Evolutionary conservation across 2,113 vertebrate species (phyloP).

Genomic region (Phaethon lepturus): DNA sequence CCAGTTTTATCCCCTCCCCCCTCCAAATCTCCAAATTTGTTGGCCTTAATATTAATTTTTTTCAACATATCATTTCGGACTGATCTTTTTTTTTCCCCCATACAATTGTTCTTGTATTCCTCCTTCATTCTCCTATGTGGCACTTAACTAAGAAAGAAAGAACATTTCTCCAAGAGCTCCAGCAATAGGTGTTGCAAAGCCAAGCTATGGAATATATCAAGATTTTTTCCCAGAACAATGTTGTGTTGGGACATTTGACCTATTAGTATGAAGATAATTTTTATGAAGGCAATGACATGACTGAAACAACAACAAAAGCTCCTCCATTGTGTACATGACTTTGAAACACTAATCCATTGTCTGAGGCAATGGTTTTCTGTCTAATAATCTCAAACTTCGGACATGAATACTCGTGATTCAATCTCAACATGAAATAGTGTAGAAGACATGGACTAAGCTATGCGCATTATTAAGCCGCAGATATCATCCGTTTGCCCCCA

Average conservation of each 20-base stretch:
- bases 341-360: not conserved
- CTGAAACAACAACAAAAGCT: not conserved
- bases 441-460: not conserved
- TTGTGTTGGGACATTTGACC: not conserved
- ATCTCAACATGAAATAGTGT: not conserved
- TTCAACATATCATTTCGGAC: not conserved
- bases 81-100: not conserved
- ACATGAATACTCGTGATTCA: not conserved
- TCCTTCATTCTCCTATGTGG: not conserved
- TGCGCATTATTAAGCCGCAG: not conserved
- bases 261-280: not conserved
- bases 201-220: not conserved
- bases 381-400: not conserved
- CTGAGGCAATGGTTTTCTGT: not conserved
- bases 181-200: not conserved
- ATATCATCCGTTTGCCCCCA: accelerated
- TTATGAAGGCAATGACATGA: not conserved
- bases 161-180: not conserved
- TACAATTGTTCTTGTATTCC: not conserved
- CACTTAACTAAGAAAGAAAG: not conserved
- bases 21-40: too few relatives aligned
- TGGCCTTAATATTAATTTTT: not conserved
- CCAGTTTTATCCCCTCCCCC: too few relatives aligned
- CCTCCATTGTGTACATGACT: not conserved
- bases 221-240: not conserved